Evolutionary conservation across 2,797 vertebrate species (phyloP).

Genomic region (Falco novaeseelandiae): DNA sequence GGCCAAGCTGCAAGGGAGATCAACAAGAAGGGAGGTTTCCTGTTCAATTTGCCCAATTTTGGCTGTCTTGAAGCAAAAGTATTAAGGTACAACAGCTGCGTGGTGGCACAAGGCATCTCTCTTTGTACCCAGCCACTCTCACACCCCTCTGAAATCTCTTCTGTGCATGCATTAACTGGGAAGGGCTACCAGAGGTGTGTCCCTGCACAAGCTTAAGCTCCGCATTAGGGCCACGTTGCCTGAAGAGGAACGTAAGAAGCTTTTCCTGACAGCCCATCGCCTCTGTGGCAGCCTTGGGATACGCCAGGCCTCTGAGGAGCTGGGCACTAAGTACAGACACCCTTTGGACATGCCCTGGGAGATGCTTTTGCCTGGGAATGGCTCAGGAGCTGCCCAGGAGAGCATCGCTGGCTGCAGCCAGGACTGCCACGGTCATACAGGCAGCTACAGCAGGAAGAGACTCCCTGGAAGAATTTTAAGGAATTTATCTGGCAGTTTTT

Average conservation of each 20-base stretch:
- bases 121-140: neutral
- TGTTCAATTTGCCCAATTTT: neutral
- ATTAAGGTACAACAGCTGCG: neutral
- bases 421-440: rapidly evolving
- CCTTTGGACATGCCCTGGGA: neutral
- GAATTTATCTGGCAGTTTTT: conserved; percentile 24
- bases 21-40: neutral
- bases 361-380: neutral
- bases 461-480: neutral
- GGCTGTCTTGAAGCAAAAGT: neutral
- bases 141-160: neutral
- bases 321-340: neutral
- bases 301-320: no score
- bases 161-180: neutral
- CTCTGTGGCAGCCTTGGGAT: neutral
- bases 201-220: neutral
- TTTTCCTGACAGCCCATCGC: neutral
- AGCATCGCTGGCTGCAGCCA: rapidly evolving
- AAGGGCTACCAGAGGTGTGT: neutral
- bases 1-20: neutral
- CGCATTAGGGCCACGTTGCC: neutral
- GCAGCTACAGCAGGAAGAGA: neutral
- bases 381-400: rapidly evolving
- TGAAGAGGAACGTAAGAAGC: rapidly evolving
- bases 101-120: neutral